Evolutionary conservation across 2,113 vertebrate genomes (phyloP), one percentile per base, ranked within the genome.

Genomic region (Apodemus sylvaticus): DNA sequence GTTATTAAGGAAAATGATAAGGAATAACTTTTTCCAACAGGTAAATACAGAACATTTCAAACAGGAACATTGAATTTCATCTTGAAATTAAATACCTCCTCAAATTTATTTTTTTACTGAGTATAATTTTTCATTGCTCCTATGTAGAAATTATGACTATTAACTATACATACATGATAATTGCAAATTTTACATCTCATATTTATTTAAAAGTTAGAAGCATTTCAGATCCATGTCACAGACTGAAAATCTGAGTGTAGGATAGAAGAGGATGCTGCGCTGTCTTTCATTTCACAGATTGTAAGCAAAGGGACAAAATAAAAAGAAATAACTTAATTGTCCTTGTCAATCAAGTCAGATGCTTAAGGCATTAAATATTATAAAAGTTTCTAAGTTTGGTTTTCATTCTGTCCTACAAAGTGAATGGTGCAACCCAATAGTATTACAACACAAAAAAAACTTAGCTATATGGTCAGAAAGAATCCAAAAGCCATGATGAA

Each of bases 401-500:
- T 96, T 96, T n/a, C 53, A 78, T 93, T 73, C 74, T 24, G 45
- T 82, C 94, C 74, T 14, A 91, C 31, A 92, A 94, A 60, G 85
- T 16, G 39, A 82, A 24, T 94, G 77, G 66, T 93, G 89, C 36
- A 95, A 95, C 53, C 86, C 68, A n/a, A 58, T 48, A 93, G 89
- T 76, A 96, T 97, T 94, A 89, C 92, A 96, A 86, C 94, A 90
- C 79, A 86, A 96, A 95, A 96, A 95, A 88, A 73, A 88, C 76
- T 62, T 36, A 89, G 71, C 85, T 89, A 94, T 93, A 13, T 90
- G 90, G 96, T 95, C 48, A 96, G 96, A 90, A 2, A 14, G 86
- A 82, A 92, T 92, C 85, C 92, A 88, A 95, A 97, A 97, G 93
- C 92, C 93, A 94, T 95, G 96, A 96, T 77, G 94, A 98, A 97